phyloP scores from a whole-genome alignment of 2,113 vertebrate genomes.

The Sceloporus tristichus region DNA sequence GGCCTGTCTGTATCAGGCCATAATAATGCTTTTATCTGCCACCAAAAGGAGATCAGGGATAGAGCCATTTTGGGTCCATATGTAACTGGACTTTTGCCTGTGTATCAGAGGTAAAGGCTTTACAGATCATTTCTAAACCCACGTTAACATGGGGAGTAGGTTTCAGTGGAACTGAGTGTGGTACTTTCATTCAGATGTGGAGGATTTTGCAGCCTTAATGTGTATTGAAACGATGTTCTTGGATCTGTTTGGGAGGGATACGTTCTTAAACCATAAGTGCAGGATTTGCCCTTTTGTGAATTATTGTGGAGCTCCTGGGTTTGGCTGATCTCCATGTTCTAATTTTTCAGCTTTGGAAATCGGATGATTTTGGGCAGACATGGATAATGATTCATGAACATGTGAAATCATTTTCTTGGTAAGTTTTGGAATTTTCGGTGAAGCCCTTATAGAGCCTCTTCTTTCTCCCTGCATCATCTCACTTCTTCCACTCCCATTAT shows the following conservation, averaged over 20 bases:
- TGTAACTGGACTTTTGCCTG: no score
- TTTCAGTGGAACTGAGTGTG: neutral
- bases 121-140: neutral
- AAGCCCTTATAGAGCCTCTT: fast-evolving
- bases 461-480: neutral
- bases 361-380: constrained; percentile 96
- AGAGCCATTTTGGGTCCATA: neutral
- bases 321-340: constrained; percentile 20
- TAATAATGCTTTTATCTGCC: no score
- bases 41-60: no score
- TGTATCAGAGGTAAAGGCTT: neutral
- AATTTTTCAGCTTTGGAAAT: constrained; percentile 93
- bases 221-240: neutral
- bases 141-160: neutral
- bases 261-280: neutral
- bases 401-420: constrained; percentile 96
- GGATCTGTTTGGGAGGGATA: neutral
- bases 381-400: constrained; percentile 99
- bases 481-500: neutral
- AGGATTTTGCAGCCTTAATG: neutral
- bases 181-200: neutral
- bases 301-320: neutral
- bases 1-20: no score
- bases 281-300: neutral
- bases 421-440: constrained; percentile 60